A percentile compares a stretch with the other conserved stretches of the same genome.
Evolutionary conservation across 2,113 vertebrate genomes (phyloP).

Genomic region (Grammomys dolichurus): DNA sequence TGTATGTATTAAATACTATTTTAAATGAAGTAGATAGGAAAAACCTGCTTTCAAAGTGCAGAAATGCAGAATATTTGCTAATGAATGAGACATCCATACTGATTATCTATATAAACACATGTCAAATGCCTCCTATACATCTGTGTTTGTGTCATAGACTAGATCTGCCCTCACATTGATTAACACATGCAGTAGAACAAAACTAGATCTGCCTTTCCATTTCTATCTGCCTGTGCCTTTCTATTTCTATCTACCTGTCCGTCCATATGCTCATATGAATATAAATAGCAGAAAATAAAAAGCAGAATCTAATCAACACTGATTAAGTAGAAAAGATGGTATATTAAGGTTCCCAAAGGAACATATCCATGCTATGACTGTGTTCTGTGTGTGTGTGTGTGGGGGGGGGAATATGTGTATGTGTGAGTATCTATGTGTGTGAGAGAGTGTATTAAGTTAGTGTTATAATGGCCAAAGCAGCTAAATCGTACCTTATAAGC

Average conservation of each 20-base stretch:
- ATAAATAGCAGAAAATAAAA: not conserved
- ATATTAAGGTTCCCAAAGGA: not conserved
- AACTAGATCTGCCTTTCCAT: no score
- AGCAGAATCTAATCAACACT: not conserved
- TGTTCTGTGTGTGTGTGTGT: not conserved
- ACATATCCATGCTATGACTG: not conserved
- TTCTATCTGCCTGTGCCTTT: not conserved
- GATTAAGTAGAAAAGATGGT: not conserved
- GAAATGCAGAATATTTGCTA: not conserved
- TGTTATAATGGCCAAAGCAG: not conserved
- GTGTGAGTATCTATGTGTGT: not conserved
- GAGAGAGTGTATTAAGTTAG: not conserved
- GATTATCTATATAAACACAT: not conserved
- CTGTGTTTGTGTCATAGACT: not conserved
- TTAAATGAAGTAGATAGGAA: not conserved
- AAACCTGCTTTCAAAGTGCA: not conserved
- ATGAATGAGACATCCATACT: not conserved
- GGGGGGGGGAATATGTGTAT: rapidly evolving
- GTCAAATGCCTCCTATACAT: not conserved
- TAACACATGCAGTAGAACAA: not conserved
- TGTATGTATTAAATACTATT: not conserved
- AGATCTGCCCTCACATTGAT: not conserved
- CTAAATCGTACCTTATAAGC: not conserved
- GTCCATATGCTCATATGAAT: not conserved
- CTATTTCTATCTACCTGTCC: not conserved